Base-by-base conservation (phyloP, 1,140 invertebrate genomes). In the Mamestra configurata region DNA sequence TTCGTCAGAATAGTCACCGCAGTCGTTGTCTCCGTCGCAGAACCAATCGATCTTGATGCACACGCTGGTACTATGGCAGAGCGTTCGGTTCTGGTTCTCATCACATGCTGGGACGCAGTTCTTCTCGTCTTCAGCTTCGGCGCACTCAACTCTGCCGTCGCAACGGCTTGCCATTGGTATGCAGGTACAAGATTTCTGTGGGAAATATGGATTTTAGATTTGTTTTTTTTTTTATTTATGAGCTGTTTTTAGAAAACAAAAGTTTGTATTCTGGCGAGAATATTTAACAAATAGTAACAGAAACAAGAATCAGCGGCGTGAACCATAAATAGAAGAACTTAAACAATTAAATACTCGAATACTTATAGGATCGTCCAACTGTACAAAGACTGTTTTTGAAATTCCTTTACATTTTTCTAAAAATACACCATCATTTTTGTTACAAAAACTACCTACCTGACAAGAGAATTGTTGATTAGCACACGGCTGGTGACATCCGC, bases 1-100 rank as follows among this genome's bases (percentile, higher is more conserved):
- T 91, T 98, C 98, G 89, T 98, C 98, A 3, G 97, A 97, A 86
- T 96, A 97, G 92, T 98, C 98, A 0, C 97, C 97, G 84, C 98
- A 98, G 89, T 98, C 97, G 79, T 98, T 97, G 80, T 97, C 96
- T 0, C 96, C 96, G 66, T 95, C 97, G 91, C 98, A 98, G 0
- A 97, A 92, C 97, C 97, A 98, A 2, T 97, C 95, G 75, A 96
- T 96, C 15, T 96, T 96, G 78, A 98, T 98, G 91, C 98, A 98
- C 43, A 96, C 96, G 71, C 96, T 96, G 10, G 97, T 97, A 61
- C 94, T 95, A 0, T 97, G 97, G 88, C 97, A 98, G 43, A 96
- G 93, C 0, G 97, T 95, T 61, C 96, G 95, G 73, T 96, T 95
- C 0, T 96, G 95, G 15, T 94, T 92, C 83, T 96, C 96, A 72